phyloP scores from a whole-genome alignment of 1,140 invertebrate genomes.

The Drosophila navojoa region DNA sequence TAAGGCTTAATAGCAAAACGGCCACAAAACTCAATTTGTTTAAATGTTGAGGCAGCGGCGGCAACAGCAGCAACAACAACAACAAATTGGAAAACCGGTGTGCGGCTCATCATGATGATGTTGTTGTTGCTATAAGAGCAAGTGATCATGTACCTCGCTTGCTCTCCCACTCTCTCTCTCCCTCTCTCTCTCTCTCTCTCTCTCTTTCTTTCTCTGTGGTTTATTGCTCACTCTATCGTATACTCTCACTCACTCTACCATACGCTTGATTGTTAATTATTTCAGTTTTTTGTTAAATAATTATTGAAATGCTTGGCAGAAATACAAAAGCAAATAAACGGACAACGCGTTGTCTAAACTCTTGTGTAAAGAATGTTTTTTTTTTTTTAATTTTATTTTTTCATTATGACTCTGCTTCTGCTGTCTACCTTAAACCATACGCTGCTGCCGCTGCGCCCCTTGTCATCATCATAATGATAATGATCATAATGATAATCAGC shows the following conservation, averaged over 20 bases:
- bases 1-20: not conserved
- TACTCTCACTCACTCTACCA: conserved; percentile 10
- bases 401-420: not conserved
- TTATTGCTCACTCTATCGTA: not conserved
- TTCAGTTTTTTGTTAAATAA: conserved; percentile 76
- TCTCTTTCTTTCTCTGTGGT: not conserved
- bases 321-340: conserved; percentile 37
- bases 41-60: conserved; percentile 23
- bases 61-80: conserved; percentile 12
- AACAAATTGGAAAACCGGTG: conserved; percentile 31
- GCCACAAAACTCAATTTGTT: conserved; percentile 30
- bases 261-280: conserved; percentile 75
- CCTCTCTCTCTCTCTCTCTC: not conserved
- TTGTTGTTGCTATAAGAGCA: conserved; percentile 11
- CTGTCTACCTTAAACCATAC: not conserved
- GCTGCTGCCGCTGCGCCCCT: not conserved
- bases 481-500: not conserved
- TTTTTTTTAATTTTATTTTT: conserved; percentile 21
- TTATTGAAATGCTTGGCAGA: conserved; percentile 75
- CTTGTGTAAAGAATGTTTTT: conserved; percentile 73
- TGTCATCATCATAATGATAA: conserved; percentile 3
- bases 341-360: conserved; percentile 40
- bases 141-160: conserved; percentile 27
- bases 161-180: not conserved
- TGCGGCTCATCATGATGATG: conserved; percentile 22